A percentile compares a stretch with the other conserved stretches of the same genome.
Conservation (phyloP, 1,140 invertebrate species). For the Thaumatotibia leucotreta region DNA sequence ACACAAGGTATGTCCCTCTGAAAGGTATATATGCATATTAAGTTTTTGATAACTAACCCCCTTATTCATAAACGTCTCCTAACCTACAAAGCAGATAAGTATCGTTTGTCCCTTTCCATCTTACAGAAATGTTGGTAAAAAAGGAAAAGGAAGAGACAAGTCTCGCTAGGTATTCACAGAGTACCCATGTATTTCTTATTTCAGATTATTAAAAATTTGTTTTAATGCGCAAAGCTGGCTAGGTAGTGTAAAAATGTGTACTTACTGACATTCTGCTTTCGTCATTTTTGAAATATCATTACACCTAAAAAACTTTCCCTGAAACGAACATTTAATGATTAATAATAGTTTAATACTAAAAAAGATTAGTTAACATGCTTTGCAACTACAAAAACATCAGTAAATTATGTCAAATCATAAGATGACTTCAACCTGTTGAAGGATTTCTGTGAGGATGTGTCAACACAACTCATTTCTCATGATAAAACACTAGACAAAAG, state of each 20-base stretch:
- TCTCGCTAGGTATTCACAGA: too few species aligned
- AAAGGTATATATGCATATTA: slow-evolving; percentile 25
- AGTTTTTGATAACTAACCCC: too few species aligned
- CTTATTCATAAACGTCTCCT: too few species aligned
- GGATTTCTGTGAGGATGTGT: background rate
- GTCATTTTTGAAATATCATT: slow-evolving; percentile 93
- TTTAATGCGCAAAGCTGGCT: too few species aligned
- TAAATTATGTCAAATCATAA: background rate
- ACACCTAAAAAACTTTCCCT: slow-evolving; percentile 94
- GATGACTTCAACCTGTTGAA: background rate
- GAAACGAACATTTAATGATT: slow-evolving; percentile 87
- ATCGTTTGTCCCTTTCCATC: too few species aligned
- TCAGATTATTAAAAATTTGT: too few species aligned
- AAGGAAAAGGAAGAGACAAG: too few species aligned
- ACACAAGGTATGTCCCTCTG: slow-evolving; percentile 90
- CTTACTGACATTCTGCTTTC: slow-evolving; percentile 91
- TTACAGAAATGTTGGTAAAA: too few species aligned
- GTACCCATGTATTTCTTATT: too few species aligned
- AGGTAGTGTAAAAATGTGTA: slow-evolving; percentile 57
- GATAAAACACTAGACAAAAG: slow-evolving; percentile 27
- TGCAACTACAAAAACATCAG: background rate
- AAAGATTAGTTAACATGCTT: background rate
- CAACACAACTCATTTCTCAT: slow-evolving; percentile 48
- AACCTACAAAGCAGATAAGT: too few species aligned
- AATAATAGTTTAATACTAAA: slow-evolving; percentile 79